Conservation (phyloP, 2,888 invertebrate genomes). For the Nematopogon swammerdamellus region DNA sequence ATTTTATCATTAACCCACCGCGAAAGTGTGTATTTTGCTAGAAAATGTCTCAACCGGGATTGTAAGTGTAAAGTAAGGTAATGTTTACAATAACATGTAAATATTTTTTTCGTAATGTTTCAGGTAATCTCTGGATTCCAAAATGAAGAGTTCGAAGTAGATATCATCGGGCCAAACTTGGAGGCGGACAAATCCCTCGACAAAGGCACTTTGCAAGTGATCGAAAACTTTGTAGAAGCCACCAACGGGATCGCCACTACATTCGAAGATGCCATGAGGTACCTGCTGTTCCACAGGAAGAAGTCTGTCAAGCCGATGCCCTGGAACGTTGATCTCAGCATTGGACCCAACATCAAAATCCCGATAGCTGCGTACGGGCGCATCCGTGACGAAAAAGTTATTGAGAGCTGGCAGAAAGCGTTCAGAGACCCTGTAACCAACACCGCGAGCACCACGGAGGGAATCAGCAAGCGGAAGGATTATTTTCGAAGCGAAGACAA, state of each 20-base stretch:
- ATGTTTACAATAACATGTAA: neutral
- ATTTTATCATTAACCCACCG: too few relatives aligned
- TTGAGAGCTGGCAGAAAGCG: constrained; percentile 31
- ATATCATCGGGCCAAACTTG: constrained; percentile 58
- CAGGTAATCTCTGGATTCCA: constrained; percentile 53
- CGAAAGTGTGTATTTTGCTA: too few relatives aligned
- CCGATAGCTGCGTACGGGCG: constrained; percentile 56
- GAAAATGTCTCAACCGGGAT: too few relatives aligned
- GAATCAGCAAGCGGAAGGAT: constrained; percentile 24
- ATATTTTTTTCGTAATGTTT: constrained; percentile 7
- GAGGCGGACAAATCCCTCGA: constrained; percentile 29
- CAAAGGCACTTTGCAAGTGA: constrained; percentile 24
- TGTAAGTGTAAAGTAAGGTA: too few relatives aligned
- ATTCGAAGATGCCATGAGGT: constrained; percentile 59
- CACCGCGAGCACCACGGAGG: constrained; percentile 34
- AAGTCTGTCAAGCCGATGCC: constrained; percentile 45
- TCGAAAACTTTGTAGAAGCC: constrained; percentile 34
- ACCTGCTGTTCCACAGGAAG: constrained; percentile 55
- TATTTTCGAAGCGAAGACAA: constrained; percentile 44
- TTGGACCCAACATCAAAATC: constrained; percentile 59
- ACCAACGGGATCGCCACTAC: constrained; percentile 45
- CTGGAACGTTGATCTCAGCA: constrained; percentile 64
- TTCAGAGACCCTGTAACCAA: constrained; percentile 35
- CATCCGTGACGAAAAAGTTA: constrained; percentile 43
- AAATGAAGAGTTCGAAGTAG: constrained; percentile 54